These are phyloP conservation scores for Scyliorhinus canicula DNA, from an alignment of 2,797 vertebrate species.

Conservation along the genomic window DNA sequence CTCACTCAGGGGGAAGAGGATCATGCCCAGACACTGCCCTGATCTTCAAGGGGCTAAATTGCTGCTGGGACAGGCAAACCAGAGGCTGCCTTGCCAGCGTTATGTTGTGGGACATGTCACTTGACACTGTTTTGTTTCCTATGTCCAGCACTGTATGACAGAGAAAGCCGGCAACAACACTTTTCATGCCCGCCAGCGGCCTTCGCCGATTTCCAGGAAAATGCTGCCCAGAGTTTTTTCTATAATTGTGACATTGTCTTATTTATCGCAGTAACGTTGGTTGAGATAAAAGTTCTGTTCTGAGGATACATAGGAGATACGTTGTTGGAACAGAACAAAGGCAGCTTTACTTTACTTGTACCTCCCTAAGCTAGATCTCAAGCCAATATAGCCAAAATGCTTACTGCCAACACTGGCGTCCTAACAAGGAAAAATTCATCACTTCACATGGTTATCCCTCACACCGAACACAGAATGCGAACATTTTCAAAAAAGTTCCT, in stretches of 20 bases:
- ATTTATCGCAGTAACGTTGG: not conserved
- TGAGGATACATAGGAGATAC: not conserved
- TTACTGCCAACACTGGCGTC: not conserved
- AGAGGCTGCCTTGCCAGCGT: no score
- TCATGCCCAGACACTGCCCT: no score
- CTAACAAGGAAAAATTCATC: not conserved
- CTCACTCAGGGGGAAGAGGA: no score
- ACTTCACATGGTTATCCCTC: not conserved
- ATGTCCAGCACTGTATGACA: no score
- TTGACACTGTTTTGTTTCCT: no score
- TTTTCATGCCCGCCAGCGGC: no score
- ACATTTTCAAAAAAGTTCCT: not conserved
- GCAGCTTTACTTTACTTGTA: not conserved
- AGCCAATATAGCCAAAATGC: not conserved
- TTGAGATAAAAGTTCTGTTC: not conserved
- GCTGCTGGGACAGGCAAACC: no score
- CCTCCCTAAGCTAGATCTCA: not conserved
- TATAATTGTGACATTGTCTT: no score
- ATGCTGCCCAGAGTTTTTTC: not conserved
- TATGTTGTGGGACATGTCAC: no score
- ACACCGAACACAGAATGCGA: not conserved
- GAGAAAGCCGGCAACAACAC: no score
- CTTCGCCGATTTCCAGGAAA: no score
- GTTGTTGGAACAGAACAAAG: not conserved
- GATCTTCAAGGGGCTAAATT: no score